A percentile compares a stretch with the other conserved stretches of the same genome.
Conservation (phyloP, 2,113 vertebrate species). For the Delphinus delphis region DNA sequence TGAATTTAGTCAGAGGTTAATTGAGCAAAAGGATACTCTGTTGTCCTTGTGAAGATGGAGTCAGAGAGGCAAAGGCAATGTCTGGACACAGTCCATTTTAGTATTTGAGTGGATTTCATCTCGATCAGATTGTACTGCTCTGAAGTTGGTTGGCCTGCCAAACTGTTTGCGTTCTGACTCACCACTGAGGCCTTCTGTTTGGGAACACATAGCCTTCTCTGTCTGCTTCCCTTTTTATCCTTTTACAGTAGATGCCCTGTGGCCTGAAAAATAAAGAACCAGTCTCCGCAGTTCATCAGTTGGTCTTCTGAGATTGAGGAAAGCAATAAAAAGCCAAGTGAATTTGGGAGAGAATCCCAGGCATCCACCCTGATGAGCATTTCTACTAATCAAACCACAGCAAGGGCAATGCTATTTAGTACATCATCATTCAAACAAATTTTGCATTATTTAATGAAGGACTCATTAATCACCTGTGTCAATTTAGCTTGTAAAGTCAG, state of each 20-base stretch:
- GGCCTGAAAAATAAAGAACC: slow-evolving; percentile 58
- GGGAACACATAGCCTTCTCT: slow-evolving; percentile 58
- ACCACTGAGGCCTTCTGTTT: slow-evolving; percentile 73
- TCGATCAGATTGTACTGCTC: slow-evolving; percentile 44
- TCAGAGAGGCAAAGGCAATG: background rate
- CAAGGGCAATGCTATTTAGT: background rate
- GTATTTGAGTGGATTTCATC: slow-evolving; percentile 51
- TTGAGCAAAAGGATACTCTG: slow-evolving; percentile 35
- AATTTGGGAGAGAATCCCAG: slow-evolving; percentile 56
- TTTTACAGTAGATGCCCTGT: slow-evolving; percentile 61
- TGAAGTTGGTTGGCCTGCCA: slow-evolving; percentile 51
- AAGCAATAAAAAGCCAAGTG: slow-evolving; percentile 42
- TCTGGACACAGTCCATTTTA: slow-evolving; percentile 53
- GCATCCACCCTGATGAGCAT: background rate
- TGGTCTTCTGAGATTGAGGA: slow-evolving; percentile 45
- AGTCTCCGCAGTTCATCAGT: slow-evolving; percentile 63
- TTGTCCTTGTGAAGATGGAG: slow-evolving; percentile 24
- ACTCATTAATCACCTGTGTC: background rate
- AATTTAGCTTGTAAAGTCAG: slow-evolving; percentile 26
- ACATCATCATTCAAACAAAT: background rate
- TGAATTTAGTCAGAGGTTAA: slow-evolving; percentile 49
- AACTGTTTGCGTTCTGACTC: slow-evolving; percentile 63
- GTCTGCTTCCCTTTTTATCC: slow-evolving; percentile 54
- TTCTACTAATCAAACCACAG: background rate
- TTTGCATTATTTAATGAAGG: background rate